Base-by-base conservation (phyloP, 1,140 invertebrate genomes). In the Apolygus lucorum region DNA sequence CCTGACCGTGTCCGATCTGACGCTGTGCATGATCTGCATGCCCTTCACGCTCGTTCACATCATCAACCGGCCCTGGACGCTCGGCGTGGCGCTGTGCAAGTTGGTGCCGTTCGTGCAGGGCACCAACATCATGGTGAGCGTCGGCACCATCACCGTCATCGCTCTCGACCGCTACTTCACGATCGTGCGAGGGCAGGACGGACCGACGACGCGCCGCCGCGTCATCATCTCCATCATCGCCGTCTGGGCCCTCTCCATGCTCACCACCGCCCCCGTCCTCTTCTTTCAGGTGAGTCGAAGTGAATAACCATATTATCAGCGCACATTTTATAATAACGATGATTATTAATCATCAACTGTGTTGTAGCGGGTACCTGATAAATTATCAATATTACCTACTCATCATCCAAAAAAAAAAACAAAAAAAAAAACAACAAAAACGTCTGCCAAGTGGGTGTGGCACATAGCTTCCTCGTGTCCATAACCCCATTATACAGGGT, bases 121-220 rank as follows among this genome's bases (percentile, higher is more conserved):
- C 1, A 81, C 82, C 29, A 86, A 85, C 73, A 82, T 86, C n/a
- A 84, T 85, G 74, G 83, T 86, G 4, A 84, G 84, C 0, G 83
- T 84, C 2, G 82, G 83, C 22, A 85, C 84, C 63, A 85, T 86
- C 28, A 84, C 83, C 0, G 84, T 82, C 21, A 86, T 86, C 24
- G 84, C 85, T 1, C 75, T 86, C 0, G 84, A 86, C 74, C 78
- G 85, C n/a, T 85, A 81, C 71, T 73, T 71, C 24, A 75, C 74
- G n/a, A 74, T 74, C 25, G 71, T 74, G 13, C 52, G 76, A 72
- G 77, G 72, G 25, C 68, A 74, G 34, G 70, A 71, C n/a, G 65
- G 34, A 13, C 67, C 54, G 17, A 70, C 68, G 11, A 73, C 68
- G 24, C 71, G 73, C 25, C 67, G 74, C 1, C 68, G 81, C n/a